Conservation (phyloP, 1,140 invertebrate genomes). For the Elysia chlorotica region DNA sequence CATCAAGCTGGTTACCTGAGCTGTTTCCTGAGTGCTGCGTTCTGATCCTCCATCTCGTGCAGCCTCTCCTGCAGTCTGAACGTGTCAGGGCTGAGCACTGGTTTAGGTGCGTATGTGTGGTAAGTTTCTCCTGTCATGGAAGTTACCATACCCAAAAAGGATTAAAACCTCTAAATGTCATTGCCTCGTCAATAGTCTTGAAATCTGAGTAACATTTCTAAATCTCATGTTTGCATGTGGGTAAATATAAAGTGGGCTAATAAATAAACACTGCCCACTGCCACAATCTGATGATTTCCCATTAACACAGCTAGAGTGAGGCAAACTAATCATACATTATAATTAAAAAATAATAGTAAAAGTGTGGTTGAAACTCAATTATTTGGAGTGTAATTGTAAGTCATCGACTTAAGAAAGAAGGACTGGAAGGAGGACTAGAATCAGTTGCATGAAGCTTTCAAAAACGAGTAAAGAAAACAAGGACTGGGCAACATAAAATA, state of each 20-base stretch:
- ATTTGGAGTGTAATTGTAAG: background rate
- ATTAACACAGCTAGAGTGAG: background rate
- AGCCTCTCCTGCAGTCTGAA: conserved; percentile 64
- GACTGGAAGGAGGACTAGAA: background rate
- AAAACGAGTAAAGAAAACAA: no score
- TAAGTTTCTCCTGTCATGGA: background rate
- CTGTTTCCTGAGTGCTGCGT: conserved; percentile 64
- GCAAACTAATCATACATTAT: no score
- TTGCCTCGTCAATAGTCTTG: background rate
- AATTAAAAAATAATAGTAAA: background rate
- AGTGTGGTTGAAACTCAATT: background rate
- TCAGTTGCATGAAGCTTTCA: no score
- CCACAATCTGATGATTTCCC: background rate
- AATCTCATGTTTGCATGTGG: background rate
- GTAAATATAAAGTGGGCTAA: background rate
- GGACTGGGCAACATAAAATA: background rate
- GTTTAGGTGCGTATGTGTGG: conserved; percentile 4
- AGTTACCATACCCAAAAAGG: background rate
- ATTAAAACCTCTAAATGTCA: background rate
- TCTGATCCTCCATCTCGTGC: conserved; percentile 67
- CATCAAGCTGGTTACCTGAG: conserved; percentile 49
- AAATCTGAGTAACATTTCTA: background rate
- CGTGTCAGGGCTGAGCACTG: conserved; percentile 62
- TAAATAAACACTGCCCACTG: background rate
- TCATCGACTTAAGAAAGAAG: no score